Evolutionary conservation across 1,140 invertebrate genomes (phyloP).

Genomic region (Heliconius hewitsoni): DNA sequence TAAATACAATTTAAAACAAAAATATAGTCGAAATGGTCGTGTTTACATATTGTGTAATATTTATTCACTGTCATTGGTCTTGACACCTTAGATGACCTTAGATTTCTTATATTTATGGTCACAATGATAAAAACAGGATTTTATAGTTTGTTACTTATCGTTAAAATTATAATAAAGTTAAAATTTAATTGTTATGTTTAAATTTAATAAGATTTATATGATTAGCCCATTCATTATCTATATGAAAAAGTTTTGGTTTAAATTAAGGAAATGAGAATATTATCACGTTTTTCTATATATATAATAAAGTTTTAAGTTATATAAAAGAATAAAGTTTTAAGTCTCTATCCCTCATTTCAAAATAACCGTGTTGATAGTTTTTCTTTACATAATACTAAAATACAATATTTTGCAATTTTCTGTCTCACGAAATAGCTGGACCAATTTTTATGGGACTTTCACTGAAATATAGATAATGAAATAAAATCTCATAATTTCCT

Average conservation of each 20-base stretch:
- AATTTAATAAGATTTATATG: too few species aligned
- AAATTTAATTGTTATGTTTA: background rate
- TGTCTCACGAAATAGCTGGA: too few species aligned
- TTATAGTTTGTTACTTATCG: slow-evolving; percentile 2
- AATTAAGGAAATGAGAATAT: background rate
- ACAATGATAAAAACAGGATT: slow-evolving; percentile 18
- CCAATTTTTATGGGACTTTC: too few species aligned
- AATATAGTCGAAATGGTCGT: background rate
- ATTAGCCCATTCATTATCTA: background rate
- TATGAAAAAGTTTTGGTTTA: background rate
- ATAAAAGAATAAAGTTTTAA: too few species aligned
- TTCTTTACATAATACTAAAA: too few species aligned
- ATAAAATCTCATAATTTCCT: too few species aligned
- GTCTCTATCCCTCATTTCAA: too few species aligned
- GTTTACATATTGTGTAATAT: slow-evolving; percentile 21
- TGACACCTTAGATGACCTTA: slow-evolving; percentile 23
- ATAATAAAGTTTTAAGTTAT: too few species aligned
- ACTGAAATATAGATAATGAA: too few species aligned
- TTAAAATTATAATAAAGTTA: background rate
- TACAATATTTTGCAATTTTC: too few species aligned
- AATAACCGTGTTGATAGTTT: too few species aligned
- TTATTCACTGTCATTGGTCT: slow-evolving; percentile 28
- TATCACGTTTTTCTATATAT: background rate
- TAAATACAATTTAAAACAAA: slow-evolving; percentile 7
- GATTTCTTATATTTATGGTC: slow-evolving; percentile 24